Base-by-base conservation (phyloP, 1,140 invertebrate genomes). In the Steinernema khuongi region DNA sequence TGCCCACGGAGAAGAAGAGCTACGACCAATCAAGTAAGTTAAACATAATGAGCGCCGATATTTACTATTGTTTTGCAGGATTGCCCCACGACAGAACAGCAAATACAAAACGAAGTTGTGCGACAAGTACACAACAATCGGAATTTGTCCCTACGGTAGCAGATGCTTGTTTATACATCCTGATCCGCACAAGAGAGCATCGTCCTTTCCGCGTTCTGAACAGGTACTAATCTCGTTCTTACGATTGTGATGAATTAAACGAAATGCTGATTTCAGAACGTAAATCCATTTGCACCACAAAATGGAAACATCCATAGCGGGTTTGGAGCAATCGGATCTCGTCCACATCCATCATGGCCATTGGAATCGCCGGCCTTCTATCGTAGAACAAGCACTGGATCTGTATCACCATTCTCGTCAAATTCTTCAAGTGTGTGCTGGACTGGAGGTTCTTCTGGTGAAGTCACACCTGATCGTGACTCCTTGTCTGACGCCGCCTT, bases 41-140 rank as follows among this genome's bases (percentile, higher is more conserved):
- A 68, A 50, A 31, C 2, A 72, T 36, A 14, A 19, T 30, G 22
- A 28, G 60, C 4, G n/a, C 66, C 66, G 1, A 67, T 69, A 31
- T 29, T 22, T 31, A 78, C 30, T 19, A 68, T 60, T 28, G 30
- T 66, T 33, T 60, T 68, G n/a, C 28, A 77, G 41, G 28, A 44
- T 1, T 74, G 43, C 41, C 4, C 73, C 32, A 2, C 75, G 76
- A 17, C 80, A 81, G 36, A 84, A 78, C 36, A 70, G 36, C 69
- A 82, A 82, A 68, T 82, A 82, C 80, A 81, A 82, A 33, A 82
- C 81, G 31, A 82, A 82, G 70, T 50, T 83, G 19, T 82, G 81
- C 43, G 81, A 82, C 30, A 84, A 84, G 67, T 82, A 82, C 75
- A 82, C 81, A 14, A 84, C 74, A 1, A 78, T 73, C 4, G 81